phyloP scores from a whole-genome alignment of 2,888 invertebrate genomes.

The Synanthedon tipuliformis region DNA sequence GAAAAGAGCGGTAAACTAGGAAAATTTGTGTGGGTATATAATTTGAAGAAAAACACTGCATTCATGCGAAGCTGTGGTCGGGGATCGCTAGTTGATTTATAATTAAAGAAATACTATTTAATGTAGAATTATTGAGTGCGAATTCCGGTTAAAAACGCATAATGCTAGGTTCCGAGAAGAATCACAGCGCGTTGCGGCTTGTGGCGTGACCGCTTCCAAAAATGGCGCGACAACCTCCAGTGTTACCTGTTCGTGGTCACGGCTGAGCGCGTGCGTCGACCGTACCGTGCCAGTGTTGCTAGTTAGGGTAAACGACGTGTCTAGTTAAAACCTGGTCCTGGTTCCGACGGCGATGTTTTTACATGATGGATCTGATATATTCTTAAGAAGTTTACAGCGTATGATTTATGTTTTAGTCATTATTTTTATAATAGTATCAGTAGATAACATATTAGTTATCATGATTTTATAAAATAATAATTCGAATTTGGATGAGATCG shows the following conservation, averaged over 20 bases:
- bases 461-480: too few species aligned
- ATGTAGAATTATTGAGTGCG: background rate
- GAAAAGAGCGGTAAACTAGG: too few species aligned
- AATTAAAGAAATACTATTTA: constrained; percentile 1
- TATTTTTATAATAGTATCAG: too few species aligned
- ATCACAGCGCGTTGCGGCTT: constrained; percentile 8
- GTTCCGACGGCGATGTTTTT: background rate
- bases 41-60: too few species aligned
- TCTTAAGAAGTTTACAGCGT: too few species aligned
- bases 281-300: constrained; percentile 9
- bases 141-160: background rate
- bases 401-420: too few species aligned
- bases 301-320: constrained; percentile 3
- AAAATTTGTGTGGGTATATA: too few species aligned
- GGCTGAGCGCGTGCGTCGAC: constrained; percentile 7
- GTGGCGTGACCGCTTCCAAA: constrained; percentile 23
- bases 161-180: constrained; percentile 21
- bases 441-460: too few species aligned
- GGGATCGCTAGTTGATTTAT: background rate
- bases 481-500: too few species aligned
- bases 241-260: constrained; percentile 17
- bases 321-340: background rate
- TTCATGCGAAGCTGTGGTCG: too few species aligned
- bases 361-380: too few species aligned
- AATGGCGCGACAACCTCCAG: constrained; percentile 26